Percentiles rank a stretch among this genome's conserved stretches.
Evolutionary conservation across 2,113 vertebrate genomes (phyloP).

Genomic region (Picathartes gymnocephalus): DNA sequence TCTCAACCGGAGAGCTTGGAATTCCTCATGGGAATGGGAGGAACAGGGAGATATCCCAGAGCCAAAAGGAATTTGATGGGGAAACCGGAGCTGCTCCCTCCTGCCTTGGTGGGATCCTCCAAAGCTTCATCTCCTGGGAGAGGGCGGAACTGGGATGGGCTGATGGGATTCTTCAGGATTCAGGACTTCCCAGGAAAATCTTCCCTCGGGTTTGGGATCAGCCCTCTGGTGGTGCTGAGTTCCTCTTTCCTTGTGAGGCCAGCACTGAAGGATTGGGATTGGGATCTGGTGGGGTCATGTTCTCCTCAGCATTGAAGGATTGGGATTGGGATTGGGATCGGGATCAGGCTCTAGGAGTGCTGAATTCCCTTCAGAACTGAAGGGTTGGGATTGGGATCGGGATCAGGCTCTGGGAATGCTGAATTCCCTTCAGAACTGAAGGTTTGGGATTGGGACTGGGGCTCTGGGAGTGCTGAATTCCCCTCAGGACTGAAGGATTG

Average conservation of each 20-base stretch:
- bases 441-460: neutral
- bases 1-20: neutral
- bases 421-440: rapidly evolving
- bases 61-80: neutral
- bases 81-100: neutral
- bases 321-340: neutral
- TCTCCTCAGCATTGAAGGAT: neutral
- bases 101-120: neutral
- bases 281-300: neutral
- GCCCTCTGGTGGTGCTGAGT: neutral
- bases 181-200: neutral
- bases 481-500: neutral
- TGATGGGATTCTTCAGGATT: neutral
- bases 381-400: neutral
- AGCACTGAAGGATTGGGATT: neutral
- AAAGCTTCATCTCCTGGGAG: neutral
- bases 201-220: neutral
- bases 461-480: rapidly evolving
- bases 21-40: neutral
- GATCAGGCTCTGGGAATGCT: neutral
- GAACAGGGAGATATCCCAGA: neutral
- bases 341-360: neutral
- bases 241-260: neutral
- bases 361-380: neutral
- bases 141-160: too few species aligned